Conservation (phyloP, 2,113 vertebrate species). For the Tychaedon coryphoeus region DNA sequence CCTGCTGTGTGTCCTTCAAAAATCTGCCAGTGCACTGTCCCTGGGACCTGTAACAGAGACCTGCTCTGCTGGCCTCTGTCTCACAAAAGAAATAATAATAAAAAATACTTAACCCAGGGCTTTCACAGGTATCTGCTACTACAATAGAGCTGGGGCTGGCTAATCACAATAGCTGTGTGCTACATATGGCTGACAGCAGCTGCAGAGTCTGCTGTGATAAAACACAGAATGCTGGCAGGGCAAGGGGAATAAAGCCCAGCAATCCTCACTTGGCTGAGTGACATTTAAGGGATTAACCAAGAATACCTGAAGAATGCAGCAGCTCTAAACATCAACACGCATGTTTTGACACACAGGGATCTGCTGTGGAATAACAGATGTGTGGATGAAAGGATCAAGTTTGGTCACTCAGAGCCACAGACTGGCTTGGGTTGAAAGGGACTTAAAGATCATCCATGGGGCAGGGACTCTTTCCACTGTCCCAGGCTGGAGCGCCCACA, state of each 20-base stretch:
- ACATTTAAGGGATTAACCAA: not conserved
- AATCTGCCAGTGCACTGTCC: not conserved
- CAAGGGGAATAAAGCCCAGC: not conserved
- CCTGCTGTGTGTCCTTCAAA: not conserved
- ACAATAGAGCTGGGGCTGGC: not conserved
- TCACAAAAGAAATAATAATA: not conserved
- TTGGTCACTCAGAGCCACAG: not conserved
- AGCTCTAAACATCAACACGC: not conserved
- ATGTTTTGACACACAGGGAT: accelerated
- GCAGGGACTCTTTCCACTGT: not conserved
- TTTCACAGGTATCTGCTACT: not conserved
- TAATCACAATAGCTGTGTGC: not conserved
- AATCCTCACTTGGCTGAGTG: not conserved
- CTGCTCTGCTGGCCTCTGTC: not conserved
- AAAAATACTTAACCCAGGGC: not conserved
- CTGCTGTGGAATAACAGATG: not conserved
- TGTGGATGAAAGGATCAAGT: not conserved
- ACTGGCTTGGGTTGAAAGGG: not conserved
- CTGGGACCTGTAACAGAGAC: accelerated
- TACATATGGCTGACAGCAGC: not conserved
- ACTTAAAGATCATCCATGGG: accelerated
- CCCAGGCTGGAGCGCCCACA: not conserved
- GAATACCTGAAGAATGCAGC: accelerated
- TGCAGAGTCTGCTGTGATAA: not conserved
- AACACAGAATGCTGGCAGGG: not conserved